Base-by-base conservation (phyloP, 2,888 invertebrate species). In the Pseudococcus viburni region DNA sequence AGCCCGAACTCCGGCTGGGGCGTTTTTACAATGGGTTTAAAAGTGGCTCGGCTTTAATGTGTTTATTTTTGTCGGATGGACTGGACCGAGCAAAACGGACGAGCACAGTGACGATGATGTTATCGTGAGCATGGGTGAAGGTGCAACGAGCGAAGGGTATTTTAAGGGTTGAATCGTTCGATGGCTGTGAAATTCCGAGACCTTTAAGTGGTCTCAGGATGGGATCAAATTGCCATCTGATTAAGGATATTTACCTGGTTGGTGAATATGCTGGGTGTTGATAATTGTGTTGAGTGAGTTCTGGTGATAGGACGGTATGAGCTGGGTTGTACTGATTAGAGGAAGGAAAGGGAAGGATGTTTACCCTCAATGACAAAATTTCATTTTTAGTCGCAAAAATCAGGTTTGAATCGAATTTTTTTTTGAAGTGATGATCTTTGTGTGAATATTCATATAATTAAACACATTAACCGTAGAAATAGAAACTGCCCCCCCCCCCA, bases 21-120 rank as follows among this genome's bases (percentile, higher is more conserved):
- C 64, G 64, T 64, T 64, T 22, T 19, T 22, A 64, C 64, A 64
- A 64, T 64, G 64, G 15, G 9, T 22, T 64, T 64, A 6, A 19
- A 64, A 64, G 22, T 22, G 64, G 64, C 64, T 64, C 64, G 22
- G 15, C 64, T 64, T 64, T 64, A 64, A 64, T 64, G 64, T 64
- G 64, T 64, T 64, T 64, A 64, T 64, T 64, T 22, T 22, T 22
- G 19, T 64, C 15, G 22, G 22, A 22, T 64, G 22, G 64, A 22
- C 64, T 64, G 19, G 8, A 64, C 64, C 8, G 19, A 64, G 2
- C 11, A 4, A 2, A 22, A 11, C 11, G 22, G n/a, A 59, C 59
- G 22, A 55, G 55, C 64, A 64, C 19, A 11, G 1, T 7, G 64
- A 9, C 11, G 8, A 64, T 22, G 64, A 64, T 64, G 22, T 64